phyloP scores from a whole-genome alignment of 2,888 invertebrate genomes.

The Pollenia labialis region DNA sequence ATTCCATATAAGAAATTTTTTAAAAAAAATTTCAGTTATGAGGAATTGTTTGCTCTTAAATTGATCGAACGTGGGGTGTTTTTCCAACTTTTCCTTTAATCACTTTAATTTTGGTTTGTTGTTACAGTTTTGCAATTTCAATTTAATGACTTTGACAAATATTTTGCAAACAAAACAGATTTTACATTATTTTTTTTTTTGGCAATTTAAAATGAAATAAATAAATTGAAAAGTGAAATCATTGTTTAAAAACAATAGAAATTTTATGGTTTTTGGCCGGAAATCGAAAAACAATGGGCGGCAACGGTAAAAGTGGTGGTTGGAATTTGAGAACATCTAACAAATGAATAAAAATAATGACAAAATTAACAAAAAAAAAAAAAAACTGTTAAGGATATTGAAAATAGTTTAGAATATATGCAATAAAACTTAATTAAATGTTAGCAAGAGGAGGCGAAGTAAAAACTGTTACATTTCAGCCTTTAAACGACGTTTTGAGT shows the following conservation, averaged over 20 bases:
- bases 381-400: slow-evolving; percentile 16
- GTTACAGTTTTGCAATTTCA: slow-evolving; percentile 27
- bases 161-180: slow-evolving; percentile 45
- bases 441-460: background rate
- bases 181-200: slow-evolving; percentile 11
- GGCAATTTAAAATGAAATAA: slow-evolving; percentile 28
- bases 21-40: no score
- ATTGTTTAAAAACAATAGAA: slow-evolving; percentile 30
- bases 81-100: background rate
- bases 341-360: background rate
- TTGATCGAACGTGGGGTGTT: background rate
- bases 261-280: slow-evolving; percentile 52
- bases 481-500: no score
- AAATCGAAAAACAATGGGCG: slow-evolving; percentile 20
- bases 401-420: background rate
- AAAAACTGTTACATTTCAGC: no score
- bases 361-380: background rate
- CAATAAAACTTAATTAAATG: background rate
- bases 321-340: slow-evolving; percentile 12
- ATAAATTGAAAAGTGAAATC: slow-evolving; percentile 29
- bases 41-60: no score
- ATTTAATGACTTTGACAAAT: slow-evolving; percentile 36
- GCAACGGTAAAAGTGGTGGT: slow-evolving; percentile 4
- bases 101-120: background rate
- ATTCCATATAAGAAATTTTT: background rate